Conservation (phyloP, 2,888 invertebrate genomes). For the Agonopterix subpropinquella region DNA sequence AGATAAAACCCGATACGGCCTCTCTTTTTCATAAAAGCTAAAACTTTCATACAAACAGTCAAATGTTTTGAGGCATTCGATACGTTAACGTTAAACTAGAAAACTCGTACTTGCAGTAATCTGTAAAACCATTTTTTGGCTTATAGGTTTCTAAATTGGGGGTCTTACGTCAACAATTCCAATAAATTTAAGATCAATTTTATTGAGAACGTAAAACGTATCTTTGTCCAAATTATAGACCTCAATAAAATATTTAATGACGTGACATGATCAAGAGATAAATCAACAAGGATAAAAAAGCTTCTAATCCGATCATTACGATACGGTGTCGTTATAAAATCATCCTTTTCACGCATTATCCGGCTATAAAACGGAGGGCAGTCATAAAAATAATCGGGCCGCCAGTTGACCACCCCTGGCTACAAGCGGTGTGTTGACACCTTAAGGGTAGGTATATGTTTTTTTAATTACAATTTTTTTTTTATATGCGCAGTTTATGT, state of each 20-base stretch:
- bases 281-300: conserved; percentile 60
- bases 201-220: background rate
- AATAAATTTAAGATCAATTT: background rate
- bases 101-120: too few relatives aligned
- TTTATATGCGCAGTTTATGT: too few relatives aligned
- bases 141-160: background rate
- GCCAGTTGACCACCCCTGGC: conserved; percentile 47
- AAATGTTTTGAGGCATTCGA: too few relatives aligned
- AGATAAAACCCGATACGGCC: too few relatives aligned
- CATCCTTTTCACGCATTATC: conserved; percentile 62
- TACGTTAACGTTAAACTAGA: too few relatives aligned
- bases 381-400: conserved; percentile 42
- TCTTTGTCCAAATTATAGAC: background rate
- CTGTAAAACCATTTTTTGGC: too few relatives aligned
- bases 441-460: background rate
- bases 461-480: too few relatives aligned
- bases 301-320: conserved; percentile 55
- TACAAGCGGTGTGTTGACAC: conserved; percentile 8
- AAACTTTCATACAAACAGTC: too few relatives aligned
- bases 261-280: conserved; percentile 29
- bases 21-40: too few relatives aligned
- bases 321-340: conserved; percentile 54
- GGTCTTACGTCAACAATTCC: background rate
- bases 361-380: conserved; percentile 45
- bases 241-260: conserved; percentile 1